Evolutionary conservation across 2,113 vertebrate species (phyloP).

Genomic region (Bucco capensis): DNA sequence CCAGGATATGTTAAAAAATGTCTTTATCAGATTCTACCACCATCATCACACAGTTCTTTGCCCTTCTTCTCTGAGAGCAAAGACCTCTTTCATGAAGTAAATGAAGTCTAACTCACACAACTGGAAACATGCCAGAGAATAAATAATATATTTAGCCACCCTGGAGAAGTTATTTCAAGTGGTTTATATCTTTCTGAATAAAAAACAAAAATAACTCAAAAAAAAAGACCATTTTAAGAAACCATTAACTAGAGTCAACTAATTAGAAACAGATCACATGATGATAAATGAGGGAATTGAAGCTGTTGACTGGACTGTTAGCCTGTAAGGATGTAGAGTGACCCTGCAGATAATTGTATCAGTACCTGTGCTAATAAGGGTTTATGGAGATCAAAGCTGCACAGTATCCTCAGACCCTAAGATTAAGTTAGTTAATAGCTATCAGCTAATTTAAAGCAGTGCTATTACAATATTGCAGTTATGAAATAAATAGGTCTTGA

Average conservation of each 20-base stretch:
- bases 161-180: conserved; percentile 39
- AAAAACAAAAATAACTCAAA: conserved; percentile 2
- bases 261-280: conserved; percentile 58
- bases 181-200: conserved; percentile 26
- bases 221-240: conserved; percentile 44
- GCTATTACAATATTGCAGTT: conserved; percentile 16
- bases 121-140: conserved; percentile 30
- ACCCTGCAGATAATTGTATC: conserved; percentile 47
- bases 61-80: not conserved
- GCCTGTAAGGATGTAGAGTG: not conserved
- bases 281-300: conserved; percentile 58
- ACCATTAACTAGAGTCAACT: conserved; percentile 29
- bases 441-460: conserved; percentile 37
- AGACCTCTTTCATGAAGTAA: not conserved
- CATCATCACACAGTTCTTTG: not conserved
- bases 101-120: not conserved
- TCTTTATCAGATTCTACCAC: not conserved
- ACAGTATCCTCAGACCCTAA: not conserved
- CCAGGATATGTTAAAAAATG: not conserved
- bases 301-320: conserved; percentile 30
- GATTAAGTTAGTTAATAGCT: conserved; percentile 35
- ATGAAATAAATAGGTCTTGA: conserved; percentile 16
- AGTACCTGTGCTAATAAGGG: conserved; percentile 51
- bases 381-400: conserved; percentile 50
- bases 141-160: conserved; percentile 11